Evolutionary conservation across 1,140 invertebrate genomes (phyloP).

Genomic region (Popillia japonica): DNA sequence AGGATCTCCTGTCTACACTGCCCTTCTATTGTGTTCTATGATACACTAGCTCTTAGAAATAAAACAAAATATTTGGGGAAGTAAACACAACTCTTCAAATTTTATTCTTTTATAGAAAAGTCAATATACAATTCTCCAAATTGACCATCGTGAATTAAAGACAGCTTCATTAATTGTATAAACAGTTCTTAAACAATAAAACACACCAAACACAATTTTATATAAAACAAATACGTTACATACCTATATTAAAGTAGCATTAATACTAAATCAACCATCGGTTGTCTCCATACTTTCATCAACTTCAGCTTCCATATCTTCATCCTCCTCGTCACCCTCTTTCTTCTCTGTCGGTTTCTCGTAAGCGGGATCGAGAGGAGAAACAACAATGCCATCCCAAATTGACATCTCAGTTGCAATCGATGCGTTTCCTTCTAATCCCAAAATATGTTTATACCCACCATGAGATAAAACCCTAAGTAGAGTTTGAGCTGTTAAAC

Average conservation of each 20-base stretch:
- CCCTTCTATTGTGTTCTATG: no score
- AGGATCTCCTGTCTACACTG: no score
- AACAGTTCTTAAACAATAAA: background rate
- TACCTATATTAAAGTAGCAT: background rate
- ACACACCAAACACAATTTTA: background rate
- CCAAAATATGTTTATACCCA: constrained; percentile 90
- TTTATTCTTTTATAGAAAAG: constrained; percentile 10
- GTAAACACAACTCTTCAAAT: background rate
- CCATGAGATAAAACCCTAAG: constrained; percentile 90
- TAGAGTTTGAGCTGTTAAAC: constrained; percentile 87
- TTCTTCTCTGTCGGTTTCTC: constrained; percentile 69
- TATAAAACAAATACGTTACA: constrained; percentile 14
- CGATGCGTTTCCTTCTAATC: constrained; percentile 72
- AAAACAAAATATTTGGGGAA: background rate
- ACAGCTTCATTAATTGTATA: background rate
- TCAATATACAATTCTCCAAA: constrained; percentile 11
- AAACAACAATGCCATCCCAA: constrained; percentile 94
- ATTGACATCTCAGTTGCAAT: constrained; percentile 88
- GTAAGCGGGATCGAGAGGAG: constrained; percentile 90
- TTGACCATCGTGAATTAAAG: background rate
- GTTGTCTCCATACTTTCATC: constrained; percentile 62
- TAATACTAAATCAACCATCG: constrained; percentile 38
- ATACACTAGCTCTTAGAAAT: no score
- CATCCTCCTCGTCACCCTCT: constrained; percentile 64
- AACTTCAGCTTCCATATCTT: constrained; percentile 64